Percentiles rank a stretch among this genome's conserved stretches.
These are phyloP conservation scores for Aldrovandia affinis DNA, from an alignment of 2,797 vertebrate genomes.

Conservation along the genomic window DNA sequence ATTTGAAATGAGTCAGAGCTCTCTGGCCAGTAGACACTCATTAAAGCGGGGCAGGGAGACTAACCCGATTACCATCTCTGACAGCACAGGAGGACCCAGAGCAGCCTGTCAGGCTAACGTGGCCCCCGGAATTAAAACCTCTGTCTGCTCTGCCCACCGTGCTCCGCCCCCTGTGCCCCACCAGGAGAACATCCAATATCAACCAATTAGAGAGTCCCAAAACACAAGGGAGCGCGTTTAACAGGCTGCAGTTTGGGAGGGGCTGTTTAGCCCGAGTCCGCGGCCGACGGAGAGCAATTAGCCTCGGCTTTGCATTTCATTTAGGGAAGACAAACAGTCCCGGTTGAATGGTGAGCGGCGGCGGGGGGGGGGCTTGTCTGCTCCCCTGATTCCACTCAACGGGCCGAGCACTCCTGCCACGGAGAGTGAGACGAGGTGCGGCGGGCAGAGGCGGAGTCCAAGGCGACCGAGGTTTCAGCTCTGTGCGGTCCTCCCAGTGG, in stretches of 20 bases:
- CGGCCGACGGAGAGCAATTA: conserved; percentile 60
- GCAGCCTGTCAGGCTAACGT: conserved; percentile 46
- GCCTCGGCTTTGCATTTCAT: conserved; percentile 68
- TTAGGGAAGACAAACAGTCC: conserved; percentile 58
- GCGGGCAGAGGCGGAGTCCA: background rate
- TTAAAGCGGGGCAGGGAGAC: conserved; percentile 55
- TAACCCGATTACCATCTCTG: conserved; percentile 60
- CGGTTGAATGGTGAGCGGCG: conserved; percentile 59
- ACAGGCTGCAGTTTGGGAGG: background rate
- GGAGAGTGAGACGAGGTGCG: background rate
- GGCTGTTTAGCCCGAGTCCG: background rate
- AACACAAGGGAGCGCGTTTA: background rate
- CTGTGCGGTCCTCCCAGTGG: background rate
- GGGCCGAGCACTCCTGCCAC: conserved; percentile 34
- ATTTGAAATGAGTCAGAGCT: conserved; percentile 58
- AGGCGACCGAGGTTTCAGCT: background rate
- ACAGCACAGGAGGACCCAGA: conserved; percentile 39
- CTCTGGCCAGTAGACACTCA: conserved; percentile 59
- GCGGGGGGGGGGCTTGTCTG: conserved; percentile 57
- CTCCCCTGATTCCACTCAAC: conserved; percentile 61
- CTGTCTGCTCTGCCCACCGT: background rate
- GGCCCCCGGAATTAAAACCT: conserved; percentile 48
- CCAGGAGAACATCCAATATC: background rate
- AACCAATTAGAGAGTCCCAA: background rate
- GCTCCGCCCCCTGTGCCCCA: background rate